Percentiles rank a stretch among this genome's conserved stretches.
Conservation (phyloP, 37 sponge, comb jelly and placozoan species). For the Ianthella basta region DNA sequence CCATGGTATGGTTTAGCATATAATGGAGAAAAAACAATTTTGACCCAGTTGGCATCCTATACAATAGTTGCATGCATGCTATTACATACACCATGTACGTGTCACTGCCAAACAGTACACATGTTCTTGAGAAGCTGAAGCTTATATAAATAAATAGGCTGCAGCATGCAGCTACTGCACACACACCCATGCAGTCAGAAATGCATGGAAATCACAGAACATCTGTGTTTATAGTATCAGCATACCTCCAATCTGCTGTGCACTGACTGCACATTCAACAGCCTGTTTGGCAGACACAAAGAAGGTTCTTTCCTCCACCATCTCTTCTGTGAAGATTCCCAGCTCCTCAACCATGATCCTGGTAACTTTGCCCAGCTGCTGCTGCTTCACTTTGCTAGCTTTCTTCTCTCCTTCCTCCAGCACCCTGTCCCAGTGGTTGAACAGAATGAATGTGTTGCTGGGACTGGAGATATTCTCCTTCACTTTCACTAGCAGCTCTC, state of each 20-base stretch:
- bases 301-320: neutral
- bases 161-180: too few species aligned
- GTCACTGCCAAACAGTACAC: too few species aligned
- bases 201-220: too few species aligned
- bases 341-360: neutral
- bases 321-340: neutral
- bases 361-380: neutral
- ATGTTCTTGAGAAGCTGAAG: too few species aligned
- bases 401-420: neutral
- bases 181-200: neutral
- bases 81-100: too few species aligned
- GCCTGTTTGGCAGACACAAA: constrained; percentile 10
- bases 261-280: neutral
- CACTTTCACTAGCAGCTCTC: neutral
- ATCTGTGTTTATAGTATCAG: too few species aligned
- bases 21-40: too few species aligned
- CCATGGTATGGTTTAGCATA: too few species aligned
- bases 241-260: neutral
- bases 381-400: neutral
- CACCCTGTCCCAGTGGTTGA: constrained; percentile 4
- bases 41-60: too few species aligned
- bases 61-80: too few species aligned
- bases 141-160: too few species aligned
- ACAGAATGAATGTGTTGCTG: neutral
- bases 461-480: neutral